Conservation (phyloP, 1,140 invertebrate genomes). For the Habropoda laboriosa region DNA sequence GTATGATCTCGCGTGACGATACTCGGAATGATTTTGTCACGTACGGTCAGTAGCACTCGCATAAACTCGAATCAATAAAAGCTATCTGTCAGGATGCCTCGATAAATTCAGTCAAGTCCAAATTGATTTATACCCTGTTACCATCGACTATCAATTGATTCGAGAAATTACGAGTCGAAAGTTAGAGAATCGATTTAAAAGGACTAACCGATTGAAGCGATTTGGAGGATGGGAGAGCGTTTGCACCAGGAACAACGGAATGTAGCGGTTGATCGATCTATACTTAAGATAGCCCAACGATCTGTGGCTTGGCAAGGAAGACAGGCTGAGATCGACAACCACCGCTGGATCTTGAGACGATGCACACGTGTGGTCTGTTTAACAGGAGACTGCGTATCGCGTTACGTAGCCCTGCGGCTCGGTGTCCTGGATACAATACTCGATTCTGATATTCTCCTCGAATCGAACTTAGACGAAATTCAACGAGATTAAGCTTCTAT, state of each 20-base stretch:
- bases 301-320: conserved; percentile 51
- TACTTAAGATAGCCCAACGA: conserved; percentile 66
- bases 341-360: conserved; percentile 62
- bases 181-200: neutral
- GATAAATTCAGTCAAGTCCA: conserved; percentile 35
- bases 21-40: conserved; percentile 20
- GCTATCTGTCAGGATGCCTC: conserved; percentile 24
- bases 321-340: conserved; percentile 45
- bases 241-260: too few species aligned
- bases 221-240: too few species aligned
- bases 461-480: conserved; percentile 15
- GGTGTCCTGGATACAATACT: conserved; percentile 35
- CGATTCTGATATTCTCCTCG: conserved; percentile 31
- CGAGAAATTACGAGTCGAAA: too few species aligned
- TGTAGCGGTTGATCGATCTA: conserved; percentile 1
- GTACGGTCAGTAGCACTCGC: neutral
- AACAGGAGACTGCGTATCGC: conserved; percentile 63
- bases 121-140: conserved; percentile 47
- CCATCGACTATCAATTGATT: neutral
- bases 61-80: conserved; percentile 50
- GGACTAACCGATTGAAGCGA: too few species aligned
- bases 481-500: too few species aligned
- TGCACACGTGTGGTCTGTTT: conserved; percentile 68
- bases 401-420: conserved; percentile 56
- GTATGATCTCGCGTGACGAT: conserved; percentile 11